These are phyloP conservation scores for Martes martes DNA, from an alignment of 2,113 vertebrate species.

Conservation along the genomic window DNA sequence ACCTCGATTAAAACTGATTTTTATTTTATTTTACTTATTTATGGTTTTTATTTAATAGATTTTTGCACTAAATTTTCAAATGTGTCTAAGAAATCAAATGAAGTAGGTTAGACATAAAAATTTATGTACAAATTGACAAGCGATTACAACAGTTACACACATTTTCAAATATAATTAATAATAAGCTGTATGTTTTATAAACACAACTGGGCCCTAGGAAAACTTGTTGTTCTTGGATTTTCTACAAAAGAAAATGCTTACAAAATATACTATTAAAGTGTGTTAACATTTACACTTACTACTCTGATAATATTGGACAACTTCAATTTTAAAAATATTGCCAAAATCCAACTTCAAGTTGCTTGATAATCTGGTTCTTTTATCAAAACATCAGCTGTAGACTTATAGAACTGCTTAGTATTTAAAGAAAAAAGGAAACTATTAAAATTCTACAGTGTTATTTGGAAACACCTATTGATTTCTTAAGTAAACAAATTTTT, in stretches of 20 bases:
- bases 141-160: not conserved
- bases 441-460: not conserved
- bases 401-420: not conserved
- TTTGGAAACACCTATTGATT: not conserved
- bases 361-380: not conserved
- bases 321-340: not conserved
- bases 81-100: not conserved
- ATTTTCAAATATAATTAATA: conserved; percentile 20
- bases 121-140: not conserved
- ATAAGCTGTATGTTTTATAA: not conserved
- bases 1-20: not conserved
- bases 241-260: not conserved
- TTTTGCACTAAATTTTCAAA: conserved; percentile 28
- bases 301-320: not conserved
- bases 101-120: not conserved
- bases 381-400: not conserved
- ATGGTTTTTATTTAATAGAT: conserved; percentile 1
- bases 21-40: not conserved
- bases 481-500: not conserved
- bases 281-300: not conserved
- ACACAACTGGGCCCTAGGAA: not conserved
- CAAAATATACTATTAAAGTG: not conserved
- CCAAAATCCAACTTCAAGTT: not conserved
- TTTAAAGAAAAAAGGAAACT: not conserved
- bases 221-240: not conserved